A percentile compares a stretch with the other conserved stretches of the same genome.
Conservation (phyloP, 2,797 vertebrate species). For the Coregonus ussuriensis region DNA sequence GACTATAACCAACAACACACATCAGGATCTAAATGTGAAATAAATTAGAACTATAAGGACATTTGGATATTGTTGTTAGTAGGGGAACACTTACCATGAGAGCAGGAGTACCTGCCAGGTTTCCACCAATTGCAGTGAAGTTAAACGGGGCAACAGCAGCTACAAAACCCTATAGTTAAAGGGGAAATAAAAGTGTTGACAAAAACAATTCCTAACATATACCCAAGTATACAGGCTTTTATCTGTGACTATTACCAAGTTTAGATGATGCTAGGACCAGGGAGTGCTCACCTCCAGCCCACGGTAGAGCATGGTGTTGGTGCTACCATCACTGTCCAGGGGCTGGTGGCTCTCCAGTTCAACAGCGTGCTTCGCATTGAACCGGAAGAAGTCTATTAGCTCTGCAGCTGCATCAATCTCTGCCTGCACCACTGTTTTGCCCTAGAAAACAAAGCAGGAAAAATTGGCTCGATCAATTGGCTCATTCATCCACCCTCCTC, state of each 20-base stretch:
- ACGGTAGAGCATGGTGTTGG: constrained; percentile 88
- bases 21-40: neutral
- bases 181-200: neutral
- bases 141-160: constrained; percentile 94
- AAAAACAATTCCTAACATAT: neutral
- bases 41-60: too few relatives aligned
- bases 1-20: neutral
- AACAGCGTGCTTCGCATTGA: constrained; percentile 89
- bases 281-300: constrained; percentile 85
- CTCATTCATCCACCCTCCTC: too few relatives aligned
- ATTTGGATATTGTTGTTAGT: too few relatives aligned
- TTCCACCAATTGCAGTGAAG: constrained; percentile 96
- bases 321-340: constrained; percentile 79
- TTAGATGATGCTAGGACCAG: neutral
- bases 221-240: neutral
- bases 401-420: constrained; percentile 92
- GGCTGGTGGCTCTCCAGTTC: constrained; percentile 87
- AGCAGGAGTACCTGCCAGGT: constrained; percentile 88
- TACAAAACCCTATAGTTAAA: constrained; percentile 83
- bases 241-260: neutral
- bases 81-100: constrained; percentile 83
- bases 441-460: constrained; percentile 56
- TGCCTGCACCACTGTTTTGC: constrained; percentile 92
- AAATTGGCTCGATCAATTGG: too few relatives aligned
- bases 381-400: constrained; percentile 95